Base-by-base conservation (phyloP, 2,113 vertebrate genomes). In the Grammomys surdaster region DNA sequence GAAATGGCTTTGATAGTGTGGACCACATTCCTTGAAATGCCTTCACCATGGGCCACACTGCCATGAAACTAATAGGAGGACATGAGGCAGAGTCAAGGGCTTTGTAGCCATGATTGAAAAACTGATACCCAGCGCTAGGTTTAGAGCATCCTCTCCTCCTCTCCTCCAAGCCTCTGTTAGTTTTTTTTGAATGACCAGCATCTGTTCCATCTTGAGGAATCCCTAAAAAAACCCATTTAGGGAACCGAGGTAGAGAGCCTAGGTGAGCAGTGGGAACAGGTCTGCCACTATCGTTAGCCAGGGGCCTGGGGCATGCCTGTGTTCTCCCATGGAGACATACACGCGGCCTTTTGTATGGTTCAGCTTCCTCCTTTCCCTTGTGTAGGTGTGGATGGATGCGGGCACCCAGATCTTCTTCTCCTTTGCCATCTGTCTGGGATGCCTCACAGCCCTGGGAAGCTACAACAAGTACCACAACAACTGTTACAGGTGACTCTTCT, bases 401-500 rank as follows among this genome's bases (percentile, higher is more conserved):
- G 99, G 99, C 63, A 99, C 99, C 91, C 99, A 99, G 96, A 99
- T 99, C 90, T 99, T 99, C 98, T 99, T 99, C 98, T 99, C 99
- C 0, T 99, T 99, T 16, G 99, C 99, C 94, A 99, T 99, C 98
- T 99, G 99, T 95, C 98, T 99, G 96, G 99, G 99, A 91, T 99
- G 99, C 93, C 99, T 99, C 95, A 99, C 99, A 0, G 99, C 99
- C 46, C 97, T 99, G 96, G 99, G 99, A 96, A 99, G 99, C 98
- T 99, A 99, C 98, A 99, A 99, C 98, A 99, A 99, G 97, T 99
- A 99, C 98, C 99, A 99, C 98, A 99, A 99, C 97, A 98, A 99
- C 98, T 99, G 99, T 98, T 99, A 99, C 98, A 99, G 99, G 99
- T 99, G 98, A 98, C 22, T 36, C 76, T 24, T 24, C 7, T 48